phyloP scores from a whole-genome alignment of 2,113 vertebrate species.

The Ammodramus savannarum region DNA sequence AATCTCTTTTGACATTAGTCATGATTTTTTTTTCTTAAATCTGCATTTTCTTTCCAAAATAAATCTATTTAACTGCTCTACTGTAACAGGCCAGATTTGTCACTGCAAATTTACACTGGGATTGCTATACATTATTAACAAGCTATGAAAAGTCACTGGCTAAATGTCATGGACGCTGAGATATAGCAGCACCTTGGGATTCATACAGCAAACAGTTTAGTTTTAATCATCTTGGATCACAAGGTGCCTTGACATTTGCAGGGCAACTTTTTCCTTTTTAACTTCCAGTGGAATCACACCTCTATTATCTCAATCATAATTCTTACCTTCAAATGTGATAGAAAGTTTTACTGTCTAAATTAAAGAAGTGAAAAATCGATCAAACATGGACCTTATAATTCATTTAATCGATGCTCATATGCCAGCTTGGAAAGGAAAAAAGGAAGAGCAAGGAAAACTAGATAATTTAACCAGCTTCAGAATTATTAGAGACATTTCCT shows the following conservation, averaged over 20 bases:
- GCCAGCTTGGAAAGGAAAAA: neutral
- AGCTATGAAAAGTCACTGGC: slow-evolving; percentile 77
- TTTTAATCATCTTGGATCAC: slow-evolving; percentile 78
- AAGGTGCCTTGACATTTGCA: slow-evolving; percentile 77
- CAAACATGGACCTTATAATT: slow-evolving; percentile 50
- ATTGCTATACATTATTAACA: slow-evolving; percentile 80
- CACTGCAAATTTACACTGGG: slow-evolving; percentile 73
- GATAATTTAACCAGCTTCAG: slow-evolving; percentile 20
- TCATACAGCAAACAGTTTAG: slow-evolving; percentile 79
- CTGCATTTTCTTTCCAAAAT: slow-evolving; percentile 68
- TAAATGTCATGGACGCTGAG: slow-evolving; percentile 76
- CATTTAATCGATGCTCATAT: slow-evolving; percentile 55
- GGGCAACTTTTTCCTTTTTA: slow-evolving; percentile 69
- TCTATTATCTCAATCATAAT: slow-evolving; percentile 72
- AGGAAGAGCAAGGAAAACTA: slow-evolving; percentile 20
- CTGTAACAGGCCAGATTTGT: slow-evolving; percentile 63
- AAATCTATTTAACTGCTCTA: slow-evolving; percentile 74
- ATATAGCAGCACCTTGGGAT: slow-evolving; percentile 73
- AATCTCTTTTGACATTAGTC: slow-evolving; percentile 48
- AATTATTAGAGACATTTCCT: neutral
- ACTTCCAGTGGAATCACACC: slow-evolving; percentile 60
- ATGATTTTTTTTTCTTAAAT: slow-evolving; percentile 54
- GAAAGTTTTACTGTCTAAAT: slow-evolving; percentile 71
- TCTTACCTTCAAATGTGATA: slow-evolving; percentile 63
- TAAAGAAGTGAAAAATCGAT: slow-evolving; percentile 66